Percentiles rank a stretch among this genome's conserved stretches.
These are phyloP conservation scores for Gallinago undulata DNA, from an alignment of 2,113 vertebrate genomes.

Conservation along the genomic window DNA sequence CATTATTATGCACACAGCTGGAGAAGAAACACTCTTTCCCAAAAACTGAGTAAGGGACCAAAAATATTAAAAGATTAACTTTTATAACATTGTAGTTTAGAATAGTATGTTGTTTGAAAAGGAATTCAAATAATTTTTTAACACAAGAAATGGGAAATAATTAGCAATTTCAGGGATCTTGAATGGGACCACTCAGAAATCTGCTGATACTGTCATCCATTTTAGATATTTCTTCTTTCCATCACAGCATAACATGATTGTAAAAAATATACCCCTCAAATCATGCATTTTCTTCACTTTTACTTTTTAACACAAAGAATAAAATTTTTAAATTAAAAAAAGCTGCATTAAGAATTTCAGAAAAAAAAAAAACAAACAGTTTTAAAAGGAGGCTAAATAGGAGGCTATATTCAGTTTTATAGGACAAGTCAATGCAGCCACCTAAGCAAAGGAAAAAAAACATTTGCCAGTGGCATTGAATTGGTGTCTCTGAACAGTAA, in stretches of 20 bases:
- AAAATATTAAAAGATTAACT: background rate
- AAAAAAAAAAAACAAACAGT: background rate
- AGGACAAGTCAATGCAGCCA: background rate
- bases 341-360: no score
- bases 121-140: background rate
- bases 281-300: background rate
- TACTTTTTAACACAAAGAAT: background rate
- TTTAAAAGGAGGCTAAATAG: background rate
- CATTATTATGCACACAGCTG: background rate
- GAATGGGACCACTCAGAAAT: background rate
- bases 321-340: background rate
- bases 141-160: background rate
- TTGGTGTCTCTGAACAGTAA: background rate
- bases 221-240: background rate
- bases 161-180: background rate
- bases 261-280: background rate
- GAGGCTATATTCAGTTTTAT: background rate
- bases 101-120: background rate
- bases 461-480: background rate
- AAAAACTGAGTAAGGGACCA: background rate
- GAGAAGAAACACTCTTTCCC: background rate
- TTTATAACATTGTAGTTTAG: background rate
- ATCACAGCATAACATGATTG: background rate
- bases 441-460: background rate
- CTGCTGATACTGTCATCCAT: background rate